Percentiles rank a stretch among this genome's conserved stretches.
Evolutionary conservation across 2,888 invertebrate genomes (phyloP).

Genomic region (Sepiola atlantica): DNA sequence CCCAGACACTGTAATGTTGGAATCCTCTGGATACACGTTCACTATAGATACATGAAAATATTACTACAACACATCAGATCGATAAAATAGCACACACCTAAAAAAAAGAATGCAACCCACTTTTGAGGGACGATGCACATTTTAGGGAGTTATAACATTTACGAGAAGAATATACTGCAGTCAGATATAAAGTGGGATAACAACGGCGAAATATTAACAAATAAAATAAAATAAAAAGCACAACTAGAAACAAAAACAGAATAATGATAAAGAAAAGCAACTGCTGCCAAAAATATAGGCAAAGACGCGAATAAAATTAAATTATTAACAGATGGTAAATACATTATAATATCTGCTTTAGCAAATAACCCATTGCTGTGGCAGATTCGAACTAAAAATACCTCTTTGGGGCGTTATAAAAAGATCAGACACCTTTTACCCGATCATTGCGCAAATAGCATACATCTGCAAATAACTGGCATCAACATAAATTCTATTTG

Average conservation of each 20-base stretch:
- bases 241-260: neutral
- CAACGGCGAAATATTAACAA: neutral
- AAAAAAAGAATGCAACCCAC: too few species aligned
- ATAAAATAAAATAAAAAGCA: neutral
- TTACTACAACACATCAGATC: too few species aligned
- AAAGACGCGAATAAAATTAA: neutral
- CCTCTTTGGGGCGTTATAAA: neutral
- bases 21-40: too few species aligned
- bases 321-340: conserved; percentile 32
- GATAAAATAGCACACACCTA: too few species aligned
- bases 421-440: neutral
- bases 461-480: neutral
- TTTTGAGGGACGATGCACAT: too few species aligned
- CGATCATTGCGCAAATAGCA: neutral
- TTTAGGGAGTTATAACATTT: too few species aligned
- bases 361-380: neutral
- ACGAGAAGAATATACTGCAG: neutral
- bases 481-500: neutral
- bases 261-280: neutral
- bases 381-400: neutral
- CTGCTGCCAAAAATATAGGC: neutral
- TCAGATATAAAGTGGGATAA: neutral
- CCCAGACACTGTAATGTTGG: too few species aligned
- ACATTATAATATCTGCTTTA: neutral
- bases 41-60: too few species aligned